Evolutionary conservation across 1,140 invertebrate species (phyloP), one percentile per base, ranked within the genome.

Genomic region (Saccostrea glomerata): DNA sequence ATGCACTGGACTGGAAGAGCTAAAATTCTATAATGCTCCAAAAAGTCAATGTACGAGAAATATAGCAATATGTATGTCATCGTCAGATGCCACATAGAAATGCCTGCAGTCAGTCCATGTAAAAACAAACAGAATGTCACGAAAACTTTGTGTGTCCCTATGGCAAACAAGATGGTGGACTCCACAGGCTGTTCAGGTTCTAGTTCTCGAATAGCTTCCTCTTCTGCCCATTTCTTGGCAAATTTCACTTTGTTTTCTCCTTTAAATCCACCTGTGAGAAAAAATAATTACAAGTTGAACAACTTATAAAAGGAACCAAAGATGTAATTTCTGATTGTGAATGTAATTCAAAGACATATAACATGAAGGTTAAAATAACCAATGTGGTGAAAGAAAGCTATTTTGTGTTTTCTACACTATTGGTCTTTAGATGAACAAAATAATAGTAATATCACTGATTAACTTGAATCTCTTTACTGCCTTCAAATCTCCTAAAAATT

Each of bases 41-140:
- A 88, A 90, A 94, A 94, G 70, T 94, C 93, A 60, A 82, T 63
- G 20, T 91, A 55, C 36, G 77, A 73, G 66, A 91, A 88, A 25
- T 89, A 85, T 15, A 89, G 84, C 54, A 94, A 86, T 23, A 92
- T 86, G 86, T 92, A 92, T 17, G 93, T 90, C 56, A 93, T 90
- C 20, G 92, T 90, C 56, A 93, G 91, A 82, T 94, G 93, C 93
- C 94, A 94, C n/a, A 93, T 88, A 0, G 91, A 88, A 73, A 94
- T 90, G 12, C 94, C 94, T 20, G 93, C 94, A 23, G 92, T 91
- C 5, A 94, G 86, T 47, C 94, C 94, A 90, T 94, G 94, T n/a
- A 92, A 86, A 88, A 94, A 94, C 58, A 94, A 86, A 63, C 89
- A 91, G 25, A 94, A 87, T n/a, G 91, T 93, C 40, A 90, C 86